phyloP scores from a whole-genome alignment of 2,888 invertebrate species.

The Drosophila mettleri region DNA sequence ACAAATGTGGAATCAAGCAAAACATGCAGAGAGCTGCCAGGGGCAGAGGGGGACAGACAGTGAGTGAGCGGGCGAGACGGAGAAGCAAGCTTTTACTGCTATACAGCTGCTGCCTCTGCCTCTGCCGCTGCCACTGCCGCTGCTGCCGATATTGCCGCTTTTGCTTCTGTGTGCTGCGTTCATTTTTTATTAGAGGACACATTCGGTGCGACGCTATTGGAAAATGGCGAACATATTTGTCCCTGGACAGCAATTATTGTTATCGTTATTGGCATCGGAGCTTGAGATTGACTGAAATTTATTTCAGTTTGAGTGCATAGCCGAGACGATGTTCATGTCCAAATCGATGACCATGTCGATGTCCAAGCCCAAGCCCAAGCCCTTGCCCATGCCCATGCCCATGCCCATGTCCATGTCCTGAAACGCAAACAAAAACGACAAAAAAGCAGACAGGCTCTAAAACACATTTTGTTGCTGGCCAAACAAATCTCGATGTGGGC shows the following conservation, averaged over 20 bases:
- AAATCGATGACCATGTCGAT: constrained; percentile 29
- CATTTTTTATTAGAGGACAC: constrained; percentile 79
- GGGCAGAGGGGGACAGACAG: constrained; percentile 14
- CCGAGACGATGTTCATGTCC: constrained; percentile 36
- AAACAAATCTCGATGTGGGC: background rate
- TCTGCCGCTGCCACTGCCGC: constrained; percentile 19
- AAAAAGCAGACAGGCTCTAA: constrained; percentile 39
- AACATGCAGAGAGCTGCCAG: constrained; percentile 55
- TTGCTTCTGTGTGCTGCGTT: no score
- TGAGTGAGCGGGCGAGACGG: constrained; percentile 16
- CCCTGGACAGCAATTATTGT: constrained; percentile 81
- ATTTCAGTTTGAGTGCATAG: constrained; percentile 73
- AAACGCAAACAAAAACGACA: constrained; percentile 26
- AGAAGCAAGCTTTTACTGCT: constrained; percentile 73
- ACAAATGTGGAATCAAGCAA: constrained; percentile 81
- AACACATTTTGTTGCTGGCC: constrained; percentile 57
- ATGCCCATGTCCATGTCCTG: constrained; percentile 1
- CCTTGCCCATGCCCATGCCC: constrained; percentile 1
- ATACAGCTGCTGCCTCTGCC: constrained; percentile 64
- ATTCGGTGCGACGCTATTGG: constrained; percentile 80
- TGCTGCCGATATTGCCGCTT: no score
- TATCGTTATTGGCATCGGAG: constrained; percentile 80
- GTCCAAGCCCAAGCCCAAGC: no score
- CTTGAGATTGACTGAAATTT: constrained; percentile 77
- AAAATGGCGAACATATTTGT: constrained; percentile 81